Evolutionary conservation across 2,113 vertebrate genomes (phyloP).

Genomic region (crab-eating macaque (Macaca fascicularis)): T2T-MFA8v1.1 NC_088379.1:76830501-76831000

Average conservation of each 20-base stretch:
- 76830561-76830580: slow-evolving; percentile 64
- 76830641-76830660: not conserved
- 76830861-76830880: too few species aligned
- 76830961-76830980: too few species aligned
- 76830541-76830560: not conserved
- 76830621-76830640: not conserved
- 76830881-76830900: too few species aligned
- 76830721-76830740: not conserved
- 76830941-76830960: too few species aligned
- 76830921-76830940: rapidly evolving
- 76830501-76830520: not conserved
- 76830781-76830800: too few species aligned
- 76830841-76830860: too few species aligned
- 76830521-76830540: not conserved
- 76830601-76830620: not conserved
- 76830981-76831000: too few species aligned
- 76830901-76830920: too few species aligned
- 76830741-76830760: not conserved
- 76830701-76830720: not conserved
- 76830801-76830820: too few species aligned
- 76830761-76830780: not conserved
- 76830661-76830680: not conserved
- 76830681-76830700: not conserved
- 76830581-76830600: not conserved
- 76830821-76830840: too few species aligned